Conservation (phyloP, 1,140 invertebrate genomes). For the Ceratitis capitata region DNA sequence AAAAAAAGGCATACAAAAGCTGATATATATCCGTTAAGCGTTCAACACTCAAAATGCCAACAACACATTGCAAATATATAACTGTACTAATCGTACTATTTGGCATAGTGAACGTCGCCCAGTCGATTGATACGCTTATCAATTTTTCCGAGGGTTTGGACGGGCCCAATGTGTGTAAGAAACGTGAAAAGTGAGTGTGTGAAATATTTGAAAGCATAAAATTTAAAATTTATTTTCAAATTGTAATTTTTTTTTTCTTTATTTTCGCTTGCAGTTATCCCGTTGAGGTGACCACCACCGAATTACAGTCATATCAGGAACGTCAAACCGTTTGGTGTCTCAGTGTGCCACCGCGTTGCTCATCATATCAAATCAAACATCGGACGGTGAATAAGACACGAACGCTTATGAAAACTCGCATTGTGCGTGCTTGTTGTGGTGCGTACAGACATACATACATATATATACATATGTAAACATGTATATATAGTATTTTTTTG, state of each 20-base stretch:
- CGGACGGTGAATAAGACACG: slow-evolving; percentile 77
- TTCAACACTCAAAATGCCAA: slow-evolving; percentile 7
- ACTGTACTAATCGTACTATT: not conserved
- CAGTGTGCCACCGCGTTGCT: slow-evolving; percentile 84
- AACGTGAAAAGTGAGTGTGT: slow-evolving; percentile 52
- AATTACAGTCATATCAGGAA: slow-evolving; percentile 82
- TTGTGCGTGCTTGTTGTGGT: slow-evolving; percentile 85
- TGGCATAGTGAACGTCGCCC: not conserved
- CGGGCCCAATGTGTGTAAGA: slow-evolving; percentile 60
- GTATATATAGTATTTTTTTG: no score
- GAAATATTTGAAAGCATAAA: not conserved
- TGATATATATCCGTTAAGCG: not conserved
- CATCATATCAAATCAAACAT: slow-evolving; percentile 83
- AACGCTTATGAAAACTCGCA: slow-evolving; percentile 76
- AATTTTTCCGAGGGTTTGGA: slow-evolving; percentile 40
- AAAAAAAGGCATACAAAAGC: no score
- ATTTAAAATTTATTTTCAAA: not conserved
- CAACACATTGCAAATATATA: not conserved
- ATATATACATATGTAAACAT: not conserved
- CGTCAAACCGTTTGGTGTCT: slow-evolving; percentile 84
- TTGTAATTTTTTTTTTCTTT: not conserved
- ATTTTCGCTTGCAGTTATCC: slow-evolving; percentile 48
- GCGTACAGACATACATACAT: no score
- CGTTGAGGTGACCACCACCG: slow-evolving; percentile 70
- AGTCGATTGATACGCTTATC: not conserved